Evolutionary conservation across 2,797 vertebrate species (phyloP).

Genomic region (Zenarchopterus dispar): DNA sequence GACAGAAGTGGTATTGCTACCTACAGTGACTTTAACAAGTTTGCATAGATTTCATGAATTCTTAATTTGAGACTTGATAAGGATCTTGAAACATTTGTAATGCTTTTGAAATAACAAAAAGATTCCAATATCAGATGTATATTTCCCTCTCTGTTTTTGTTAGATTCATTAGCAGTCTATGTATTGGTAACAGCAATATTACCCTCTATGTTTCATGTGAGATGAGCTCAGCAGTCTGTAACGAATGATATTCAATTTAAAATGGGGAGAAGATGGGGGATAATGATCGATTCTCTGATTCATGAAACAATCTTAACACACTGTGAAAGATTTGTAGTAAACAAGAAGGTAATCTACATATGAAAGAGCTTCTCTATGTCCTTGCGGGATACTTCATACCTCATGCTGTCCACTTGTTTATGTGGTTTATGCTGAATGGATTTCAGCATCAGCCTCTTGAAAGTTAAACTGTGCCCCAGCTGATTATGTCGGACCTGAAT

Average conservation of each 20-base stretch:
- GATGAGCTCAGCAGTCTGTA: not conserved
- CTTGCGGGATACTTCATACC: slow-evolving; percentile 43
- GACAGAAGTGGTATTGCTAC: too few relatives aligned
- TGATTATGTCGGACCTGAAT: slow-evolving; percentile 23
- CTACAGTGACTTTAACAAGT: too few relatives aligned
- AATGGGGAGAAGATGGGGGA: not conserved
- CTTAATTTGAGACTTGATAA: too few relatives aligned
- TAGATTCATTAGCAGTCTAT: not conserved
- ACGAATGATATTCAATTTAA: slow-evolving; percentile 3
- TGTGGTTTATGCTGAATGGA: too few relatives aligned
- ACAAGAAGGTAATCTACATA: slow-evolving; percentile 62
- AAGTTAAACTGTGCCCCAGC: slow-evolving; percentile 21
- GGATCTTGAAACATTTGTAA: not conserved
- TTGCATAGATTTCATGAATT: too few relatives aligned
- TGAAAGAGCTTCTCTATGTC: slow-evolving; percentile 47
- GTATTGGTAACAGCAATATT: not conserved
- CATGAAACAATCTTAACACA: slow-evolving; percentile 37
- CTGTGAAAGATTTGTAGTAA: slow-evolving; percentile 47
- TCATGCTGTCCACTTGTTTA: too few relatives aligned
- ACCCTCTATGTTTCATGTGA: not conserved
- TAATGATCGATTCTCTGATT: slow-evolving; percentile 41
- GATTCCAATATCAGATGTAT: not conserved
- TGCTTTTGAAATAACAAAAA: not conserved
- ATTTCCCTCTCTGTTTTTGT: not conserved
- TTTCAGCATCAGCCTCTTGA: slow-evolving; percentile 37